Percentiles rank a stretch among this genome's conserved stretches.
Evolutionary conservation across 2,113 vertebrate genomes (phyloP).

Genomic region (Brachionichthys hirsutus): DNA sequence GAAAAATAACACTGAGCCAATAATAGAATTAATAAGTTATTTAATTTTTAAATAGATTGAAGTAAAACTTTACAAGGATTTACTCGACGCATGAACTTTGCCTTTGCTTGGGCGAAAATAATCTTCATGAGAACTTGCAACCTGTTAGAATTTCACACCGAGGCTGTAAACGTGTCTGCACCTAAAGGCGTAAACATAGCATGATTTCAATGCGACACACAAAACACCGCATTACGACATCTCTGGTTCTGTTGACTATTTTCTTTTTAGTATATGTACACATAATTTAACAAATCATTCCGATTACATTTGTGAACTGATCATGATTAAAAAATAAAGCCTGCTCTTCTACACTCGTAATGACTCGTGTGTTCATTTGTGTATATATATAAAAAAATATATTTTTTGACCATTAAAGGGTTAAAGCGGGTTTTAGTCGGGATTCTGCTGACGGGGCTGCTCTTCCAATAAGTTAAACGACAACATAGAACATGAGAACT

Average conservation of each 20-base stretch:
- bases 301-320: slow-evolving; percentile 2
- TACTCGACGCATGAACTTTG: background rate
- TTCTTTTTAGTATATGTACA: slow-evolving; percentile 3
- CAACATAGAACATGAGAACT: background rate
- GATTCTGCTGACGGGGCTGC: background rate
- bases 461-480: slow-evolving; percentile 21
- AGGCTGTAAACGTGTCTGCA: slow-evolving; percentile 44
- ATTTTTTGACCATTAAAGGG: background rate
- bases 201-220: slow-evolving; percentile 26
- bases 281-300: background rate
- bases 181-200: slow-evolving; percentile 58
- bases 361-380: slow-evolving; percentile 5
- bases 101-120: slow-evolving; percentile 37
- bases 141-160: slow-evolving; percentile 3
- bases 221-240: slow-evolving; percentile 11
- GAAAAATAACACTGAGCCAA: background rate
- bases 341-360: background rate
- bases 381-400: no score
- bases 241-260: slow-evolving; percentile 3
- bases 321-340: background rate
- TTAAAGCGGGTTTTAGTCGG: slow-evolving; percentile 14
- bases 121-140: slow-evolving; percentile 61
- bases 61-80: slow-evolving; percentile 53
- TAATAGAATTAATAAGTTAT: slow-evolving; percentile 73
- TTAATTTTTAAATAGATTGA: slow-evolving; percentile 78